Base-by-base conservation (phyloP, 2,888 invertebrate genomes). In the Calliphora vomitoria region DNA sequence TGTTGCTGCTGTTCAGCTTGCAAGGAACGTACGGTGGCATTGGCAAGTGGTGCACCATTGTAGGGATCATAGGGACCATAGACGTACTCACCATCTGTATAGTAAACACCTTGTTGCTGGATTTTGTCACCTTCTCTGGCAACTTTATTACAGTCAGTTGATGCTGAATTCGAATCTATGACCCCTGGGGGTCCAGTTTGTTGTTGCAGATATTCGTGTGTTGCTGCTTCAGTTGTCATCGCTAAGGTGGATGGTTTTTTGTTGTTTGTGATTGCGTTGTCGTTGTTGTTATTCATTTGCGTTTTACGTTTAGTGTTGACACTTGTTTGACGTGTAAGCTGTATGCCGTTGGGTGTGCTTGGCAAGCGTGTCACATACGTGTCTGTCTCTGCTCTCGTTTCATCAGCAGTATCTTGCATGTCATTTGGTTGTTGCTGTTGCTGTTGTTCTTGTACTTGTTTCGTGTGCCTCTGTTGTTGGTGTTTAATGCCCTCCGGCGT, bases 31-130 rank as follows among this genome's bases (percentile, higher is more conserved):
- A 82, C 44, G 44, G 64, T 75, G 13, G 69, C 50, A 44, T 58
- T 38, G 15, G 79, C 64, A 11, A 71, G 41, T 31, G 75, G 71
- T 64, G 50, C 20, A 8, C 74, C 85, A 75, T 66, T 74, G 3
- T 10, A 11, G 20, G 75, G 68, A 50, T 88, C 86, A 88, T 89
- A 91, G 68, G 91, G 90, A n/a, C 91, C 90, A 85, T 88, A 90
- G 6, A 91, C 83, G 81, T 90, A 90, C 62, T 91, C 91, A 74
- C 91, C 91, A 76, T 91, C 91, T 79, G 91, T 91, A 76, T 90
- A 91, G 87, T 89, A 91, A 88, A 91, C 89, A 81, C 90, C 91
- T 83, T 89, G 89, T 72, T 89, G 89, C 74, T 89, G 87, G 11
- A 74, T 85, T n/a, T 71, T 82, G n/a, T 74, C 60, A 69, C 31